Conservation (phyloP, 2,113 vertebrate species). For the Isurus oxyrinchus region DNA sequence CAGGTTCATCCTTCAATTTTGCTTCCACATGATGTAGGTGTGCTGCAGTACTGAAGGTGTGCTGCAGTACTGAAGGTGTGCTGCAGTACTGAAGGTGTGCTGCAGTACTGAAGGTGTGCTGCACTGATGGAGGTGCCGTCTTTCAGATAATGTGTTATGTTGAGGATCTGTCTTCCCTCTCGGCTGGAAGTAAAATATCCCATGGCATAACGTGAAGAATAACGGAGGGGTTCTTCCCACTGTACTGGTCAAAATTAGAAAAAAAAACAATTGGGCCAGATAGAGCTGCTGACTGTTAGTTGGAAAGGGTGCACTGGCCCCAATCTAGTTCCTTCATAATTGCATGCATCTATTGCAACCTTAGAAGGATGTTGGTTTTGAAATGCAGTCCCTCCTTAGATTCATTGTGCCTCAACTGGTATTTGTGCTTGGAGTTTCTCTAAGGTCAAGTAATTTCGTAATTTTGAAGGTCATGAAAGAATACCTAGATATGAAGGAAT, state of each 20-base stretch:
- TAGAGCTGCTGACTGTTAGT: not conserved
- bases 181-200: not conserved
- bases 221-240: not conserved
- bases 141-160: not conserved
- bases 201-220: not conserved
- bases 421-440: not conserved
- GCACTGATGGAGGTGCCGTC: not conserved
- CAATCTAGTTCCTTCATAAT: not conserved
- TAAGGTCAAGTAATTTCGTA: not conserved
- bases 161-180: too few species aligned
- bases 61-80: too few species aligned
- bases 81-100: too few species aligned
- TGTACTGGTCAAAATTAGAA: not conserved
- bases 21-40: too few species aligned
- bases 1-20: not conserved
- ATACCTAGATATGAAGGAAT: not conserved
- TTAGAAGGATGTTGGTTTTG: not conserved
- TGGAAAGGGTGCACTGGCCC: not conserved
- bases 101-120: too few species aligned
- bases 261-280: not conserved
- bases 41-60: too few species aligned
- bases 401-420: not conserved
- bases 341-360: not conserved
- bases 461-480: not conserved
- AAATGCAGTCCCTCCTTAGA: not conserved